Conservation (phyloP, 2,888 invertebrate species). For the Steinernema carpocapsae region DNA sequence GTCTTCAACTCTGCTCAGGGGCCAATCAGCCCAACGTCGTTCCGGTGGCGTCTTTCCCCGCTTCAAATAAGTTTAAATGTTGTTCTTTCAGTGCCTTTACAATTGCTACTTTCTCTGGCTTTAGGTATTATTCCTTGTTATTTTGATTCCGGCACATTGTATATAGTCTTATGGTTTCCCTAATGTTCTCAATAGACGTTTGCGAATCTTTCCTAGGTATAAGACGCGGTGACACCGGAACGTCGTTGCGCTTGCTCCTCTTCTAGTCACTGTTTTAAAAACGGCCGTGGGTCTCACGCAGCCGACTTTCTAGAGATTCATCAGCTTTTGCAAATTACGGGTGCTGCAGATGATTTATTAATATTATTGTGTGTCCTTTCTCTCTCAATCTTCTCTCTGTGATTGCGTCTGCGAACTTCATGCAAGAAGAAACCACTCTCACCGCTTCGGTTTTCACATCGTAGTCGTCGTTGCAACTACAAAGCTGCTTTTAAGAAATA, state of each 20-base stretch:
- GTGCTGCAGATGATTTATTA: conserved; percentile 33
- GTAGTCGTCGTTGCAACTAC: conserved; percentile 8
- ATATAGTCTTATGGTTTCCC: not conserved
- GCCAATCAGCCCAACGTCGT: not conserved
- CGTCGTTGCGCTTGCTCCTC: not conserved
- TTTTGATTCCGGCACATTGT: conserved; percentile 1
- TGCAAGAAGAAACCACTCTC: not conserved
- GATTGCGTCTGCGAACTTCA: conserved; percentile 22
- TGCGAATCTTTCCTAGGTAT: not conserved
- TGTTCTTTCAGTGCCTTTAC: conserved; percentile 30
- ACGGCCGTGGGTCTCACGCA: not conserved
- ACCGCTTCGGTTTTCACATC: not conserved
- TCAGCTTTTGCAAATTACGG: conserved; percentile 25
- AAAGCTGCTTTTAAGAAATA: not conserved
- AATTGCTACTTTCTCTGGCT: not conserved
- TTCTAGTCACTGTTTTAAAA: conserved; percentile 17
- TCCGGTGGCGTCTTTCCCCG: conserved; percentile 17
- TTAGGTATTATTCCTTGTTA: conserved; percentile 15
- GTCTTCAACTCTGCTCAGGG: conserved; percentile 10
- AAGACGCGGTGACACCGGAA: not conserved
- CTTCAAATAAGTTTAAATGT: not conserved
- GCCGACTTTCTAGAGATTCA: conserved; percentile 13
- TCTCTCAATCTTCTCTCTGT: conserved; percentile 27
- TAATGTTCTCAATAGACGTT: not conserved
- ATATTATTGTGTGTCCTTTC: not conserved